Evolutionary conservation across 2,888 invertebrate species (phyloP).

Genomic region (Campaea margaritaria): DNA sequence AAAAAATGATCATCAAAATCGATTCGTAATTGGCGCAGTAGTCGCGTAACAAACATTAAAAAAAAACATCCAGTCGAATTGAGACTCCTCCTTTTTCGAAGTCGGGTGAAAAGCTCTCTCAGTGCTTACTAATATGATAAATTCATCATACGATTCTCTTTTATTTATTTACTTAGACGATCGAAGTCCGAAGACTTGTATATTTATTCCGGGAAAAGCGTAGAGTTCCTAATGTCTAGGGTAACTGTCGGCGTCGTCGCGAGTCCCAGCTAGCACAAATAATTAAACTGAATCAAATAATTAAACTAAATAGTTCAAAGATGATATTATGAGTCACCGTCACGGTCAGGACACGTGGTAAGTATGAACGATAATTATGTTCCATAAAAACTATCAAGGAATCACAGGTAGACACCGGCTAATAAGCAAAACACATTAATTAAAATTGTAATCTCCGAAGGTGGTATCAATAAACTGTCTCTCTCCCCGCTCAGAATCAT

Average conservation of each 20-base stretch:
- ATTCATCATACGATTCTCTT: too few relatives aligned
- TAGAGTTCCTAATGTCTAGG: neutral
- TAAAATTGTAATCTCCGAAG: constrained; percentile 39
- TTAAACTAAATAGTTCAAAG: constrained; percentile 1
- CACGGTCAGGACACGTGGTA: constrained; percentile 9
- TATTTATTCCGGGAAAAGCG: too few relatives aligned
- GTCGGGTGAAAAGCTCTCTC: too few relatives aligned
- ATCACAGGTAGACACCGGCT: constrained; percentile 15
- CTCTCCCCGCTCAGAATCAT: constrained; percentile 48
- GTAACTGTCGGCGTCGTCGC: neutral
- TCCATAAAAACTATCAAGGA: constrained; percentile 15
- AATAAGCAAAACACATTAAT: constrained; percentile 37
- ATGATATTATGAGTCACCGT: neutral
- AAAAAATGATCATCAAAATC: too few relatives aligned
- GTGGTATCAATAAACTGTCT: constrained; percentile 43
- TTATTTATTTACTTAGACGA: too few relatives aligned
- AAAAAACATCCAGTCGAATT: too few relatives aligned
- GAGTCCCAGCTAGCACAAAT: neutral
- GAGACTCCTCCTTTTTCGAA: too few relatives aligned
- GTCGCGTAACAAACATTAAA: too few relatives aligned
- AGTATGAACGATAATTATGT: too few relatives aligned
- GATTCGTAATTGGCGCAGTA: too few relatives aligned
- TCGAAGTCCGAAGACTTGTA: too few relatives aligned
- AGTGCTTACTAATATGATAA: too few relatives aligned
- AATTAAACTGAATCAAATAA: neutral